phyloP scores from a whole-genome alignment of 2,113 vertebrate genomes.

The Caretta caretta region DNA sequence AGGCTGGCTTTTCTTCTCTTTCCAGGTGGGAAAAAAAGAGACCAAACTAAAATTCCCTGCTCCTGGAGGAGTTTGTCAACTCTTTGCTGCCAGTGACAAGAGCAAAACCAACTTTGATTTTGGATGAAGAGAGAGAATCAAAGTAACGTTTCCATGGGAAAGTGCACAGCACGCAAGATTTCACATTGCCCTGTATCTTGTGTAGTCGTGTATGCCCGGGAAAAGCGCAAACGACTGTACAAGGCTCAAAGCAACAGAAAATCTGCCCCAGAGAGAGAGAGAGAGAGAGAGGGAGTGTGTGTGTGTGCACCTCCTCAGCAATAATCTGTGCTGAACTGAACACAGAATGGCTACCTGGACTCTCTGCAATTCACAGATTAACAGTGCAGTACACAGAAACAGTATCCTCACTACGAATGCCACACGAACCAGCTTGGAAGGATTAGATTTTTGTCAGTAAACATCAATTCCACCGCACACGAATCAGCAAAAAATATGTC shows the following conservation, averaged over 20 bases:
- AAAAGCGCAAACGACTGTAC: not conserved
- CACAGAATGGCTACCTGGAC: not conserved
- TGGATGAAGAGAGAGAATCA: not conserved
- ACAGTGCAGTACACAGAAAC: not conserved
- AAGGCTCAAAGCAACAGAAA: not conserved
- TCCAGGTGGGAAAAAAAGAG: not conserved
- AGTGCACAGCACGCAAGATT: not conserved
- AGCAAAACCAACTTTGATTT: not conserved
- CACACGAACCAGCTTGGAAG: not conserved
- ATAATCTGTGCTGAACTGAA: not conserved
- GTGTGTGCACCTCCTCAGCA: not conserved
- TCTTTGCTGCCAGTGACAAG: not conserved
- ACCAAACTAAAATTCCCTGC: not conserved
- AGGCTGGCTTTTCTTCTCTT: not conserved
- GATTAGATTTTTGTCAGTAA: not conserved
- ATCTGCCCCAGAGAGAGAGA: not conserved
- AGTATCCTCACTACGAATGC: not conserved
- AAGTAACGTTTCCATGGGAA: not conserved
- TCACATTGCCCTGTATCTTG: not conserved
- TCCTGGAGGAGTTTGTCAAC: not conserved
- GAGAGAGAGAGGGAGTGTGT: not conserved
- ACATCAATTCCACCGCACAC: not conserved
- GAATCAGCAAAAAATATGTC: not conserved
- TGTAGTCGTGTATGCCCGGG: not conserved
- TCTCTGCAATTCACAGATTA: not conserved